Evolutionary conservation across 2,797 vertebrate genomes (phyloP).

Genomic region (Hypotaenidia philippensis): DNA sequence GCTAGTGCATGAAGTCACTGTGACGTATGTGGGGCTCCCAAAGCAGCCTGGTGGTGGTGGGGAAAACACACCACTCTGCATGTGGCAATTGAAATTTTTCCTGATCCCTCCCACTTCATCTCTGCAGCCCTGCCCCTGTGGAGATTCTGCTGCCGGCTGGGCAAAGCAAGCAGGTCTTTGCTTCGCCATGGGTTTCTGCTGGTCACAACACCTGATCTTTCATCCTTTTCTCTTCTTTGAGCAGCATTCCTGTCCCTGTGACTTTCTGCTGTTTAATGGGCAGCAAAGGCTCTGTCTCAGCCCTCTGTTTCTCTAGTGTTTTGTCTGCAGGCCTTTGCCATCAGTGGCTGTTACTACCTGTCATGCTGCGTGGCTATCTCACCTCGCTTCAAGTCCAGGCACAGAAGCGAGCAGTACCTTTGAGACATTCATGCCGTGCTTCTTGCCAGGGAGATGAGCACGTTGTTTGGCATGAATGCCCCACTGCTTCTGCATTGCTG

Average conservation of each 20-base stretch:
- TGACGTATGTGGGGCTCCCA: rapidly evolving
- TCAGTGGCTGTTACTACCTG: conserved; percentile 12
- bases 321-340: background rate
- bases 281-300: background rate
- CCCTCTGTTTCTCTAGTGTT: background rate
- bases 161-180: background rate
- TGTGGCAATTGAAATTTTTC: rapidly evolving
- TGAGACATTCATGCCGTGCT: rapidly evolving
- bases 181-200: background rate
- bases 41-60: background rate
- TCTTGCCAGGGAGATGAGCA: background rate
- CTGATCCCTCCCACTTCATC: background rate
- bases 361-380: background rate
- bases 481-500: background rate
- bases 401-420: rapidly evolving
- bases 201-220: background rate
- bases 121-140: background rate
- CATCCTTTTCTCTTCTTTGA: background rate
- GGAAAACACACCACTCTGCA: rapidly evolving
- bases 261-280: background rate
- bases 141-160: background rate
- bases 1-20: background rate
- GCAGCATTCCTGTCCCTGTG: background rate
- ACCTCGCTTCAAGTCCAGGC: background rate
- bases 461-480: background rate